A percentile compares a stretch with the other conserved stretches of the same genome.
Evolutionary conservation across 2,113 vertebrate genomes (phyloP).

Genomic region (Trichechus manatus): DNA sequence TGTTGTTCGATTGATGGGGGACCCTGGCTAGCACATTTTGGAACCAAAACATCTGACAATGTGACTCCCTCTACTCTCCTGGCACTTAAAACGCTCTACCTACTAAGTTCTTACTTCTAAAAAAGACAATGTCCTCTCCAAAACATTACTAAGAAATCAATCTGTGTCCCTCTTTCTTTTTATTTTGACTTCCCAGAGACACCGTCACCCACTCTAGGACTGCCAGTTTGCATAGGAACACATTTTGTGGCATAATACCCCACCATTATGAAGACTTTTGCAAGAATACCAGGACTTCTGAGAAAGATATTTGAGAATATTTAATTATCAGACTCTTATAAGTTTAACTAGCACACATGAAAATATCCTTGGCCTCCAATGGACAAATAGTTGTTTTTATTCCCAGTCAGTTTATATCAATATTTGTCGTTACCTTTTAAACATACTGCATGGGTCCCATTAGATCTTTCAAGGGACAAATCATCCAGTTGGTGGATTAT

Average conservation of each 20-base stretch:
- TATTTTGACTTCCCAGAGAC: background rate
- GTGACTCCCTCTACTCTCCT: background rate
- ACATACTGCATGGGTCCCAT: background rate
- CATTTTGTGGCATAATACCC: constrained; percentile 42
- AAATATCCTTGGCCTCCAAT: background rate
- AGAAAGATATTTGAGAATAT: constrained; percentile 44
- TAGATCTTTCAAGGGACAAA: background rate
- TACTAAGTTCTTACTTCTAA: background rate
- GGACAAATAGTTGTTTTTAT: background rate
- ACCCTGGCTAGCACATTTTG: background rate
- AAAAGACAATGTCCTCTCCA: background rate
- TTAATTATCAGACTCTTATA: constrained; percentile 53
- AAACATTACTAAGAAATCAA: constrained; percentile 5
- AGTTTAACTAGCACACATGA: background rate
- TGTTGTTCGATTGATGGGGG: background rate
- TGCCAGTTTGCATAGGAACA: constrained; percentile 65
- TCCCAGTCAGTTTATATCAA: background rate
- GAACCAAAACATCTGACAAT: background rate
- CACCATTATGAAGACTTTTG: constrained; percentile 45
- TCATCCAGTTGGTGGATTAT: background rate
- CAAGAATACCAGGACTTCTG: constrained; percentile 48
- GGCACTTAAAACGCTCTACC: background rate
- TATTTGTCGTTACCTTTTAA: constrained; percentile 53
- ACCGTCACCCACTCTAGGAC: background rate
- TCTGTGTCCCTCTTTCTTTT: background rate